Percentiles rank a stretch among this genome's conserved stretches.
Evolutionary conservation across 2,797 vertebrate species (phyloP).

Genomic region (Parauchenoglanis punctatus): DNA sequence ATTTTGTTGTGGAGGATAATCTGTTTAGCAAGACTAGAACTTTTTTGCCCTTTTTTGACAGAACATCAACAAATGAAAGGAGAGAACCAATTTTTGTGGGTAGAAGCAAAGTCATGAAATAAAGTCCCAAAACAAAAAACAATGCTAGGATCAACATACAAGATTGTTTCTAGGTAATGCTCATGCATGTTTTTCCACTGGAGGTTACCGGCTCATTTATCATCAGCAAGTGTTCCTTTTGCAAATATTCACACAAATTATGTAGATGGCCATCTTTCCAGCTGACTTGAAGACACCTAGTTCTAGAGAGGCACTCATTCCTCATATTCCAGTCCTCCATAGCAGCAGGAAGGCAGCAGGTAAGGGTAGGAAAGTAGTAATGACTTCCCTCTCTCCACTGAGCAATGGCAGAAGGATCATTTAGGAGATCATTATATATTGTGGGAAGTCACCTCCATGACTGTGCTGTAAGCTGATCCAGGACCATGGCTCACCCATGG

Average conservation of each 20-base stretch:
- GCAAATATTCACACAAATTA: neutral
- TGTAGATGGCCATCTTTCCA: neutral
- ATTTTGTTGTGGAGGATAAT: neutral
- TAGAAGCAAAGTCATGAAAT: no score
- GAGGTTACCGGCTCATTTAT: neutral
- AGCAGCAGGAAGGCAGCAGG: neutral
- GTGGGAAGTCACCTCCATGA: no score
- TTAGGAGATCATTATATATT: neutral
- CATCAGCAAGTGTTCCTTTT: neutral
- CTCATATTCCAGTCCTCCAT: neutral
- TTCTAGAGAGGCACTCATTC: neutral
- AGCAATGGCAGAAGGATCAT: neutral
- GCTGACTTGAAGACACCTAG: neutral
- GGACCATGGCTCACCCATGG: no score
- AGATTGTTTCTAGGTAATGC: neutral
- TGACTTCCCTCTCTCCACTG: neutral
- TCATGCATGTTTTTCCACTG: neutral
- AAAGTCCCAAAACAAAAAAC: no score
- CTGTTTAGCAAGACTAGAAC: neutral
- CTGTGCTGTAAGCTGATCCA: neutral
- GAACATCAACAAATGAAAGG: neutral
- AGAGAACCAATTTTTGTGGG: neutral
- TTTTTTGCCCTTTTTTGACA: neutral
- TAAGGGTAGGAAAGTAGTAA: neutral
- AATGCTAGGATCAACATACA: neutral